Evolutionary conservation across 2,797 vertebrate species (phyloP), one percentile per base, ranked within the genome.

Genomic region (Pangasius mekongensis): DNA sequence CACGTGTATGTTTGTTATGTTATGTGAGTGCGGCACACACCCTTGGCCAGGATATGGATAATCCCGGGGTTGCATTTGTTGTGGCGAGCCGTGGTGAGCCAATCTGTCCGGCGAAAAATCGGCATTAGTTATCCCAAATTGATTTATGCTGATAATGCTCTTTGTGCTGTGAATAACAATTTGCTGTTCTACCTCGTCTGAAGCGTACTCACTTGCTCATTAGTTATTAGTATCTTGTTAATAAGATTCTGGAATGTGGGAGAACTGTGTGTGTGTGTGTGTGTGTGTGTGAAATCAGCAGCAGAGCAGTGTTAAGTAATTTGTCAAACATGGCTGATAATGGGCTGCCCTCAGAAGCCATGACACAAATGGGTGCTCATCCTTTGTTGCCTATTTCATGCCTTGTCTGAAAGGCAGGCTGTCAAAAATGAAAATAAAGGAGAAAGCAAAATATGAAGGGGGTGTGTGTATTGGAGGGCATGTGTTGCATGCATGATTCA

Each of bases 401-500:
- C 73, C 87, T 88, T 87, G 89, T 91, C 87, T 89, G 86, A 91
- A 93, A 91, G 81, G 83, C 91, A 91, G 85, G 76, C 83, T 88
- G 89, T 89, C 71, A 56, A 84, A 85, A 76, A 58, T 54, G 92
- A 89, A 87, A 27, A 84, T 86, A 87, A 90, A 87, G 86, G 69
- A 94, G 91, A 91, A 39, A 92, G 91, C 87, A 88, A 89, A 93
- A 91, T 91, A 90, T 87, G 91, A 92, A 88, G 86, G 74, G 91
- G 84, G 90, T 91, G 92, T 91, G 93, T 93, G 87, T 91, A 91
- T 93, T 88, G 80, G 91, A 89, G 90, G 90, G 93, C 90, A 88
- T 87, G 89, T 91, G 90, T 92, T 94, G 92, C 93, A 97, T 97
- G 93, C 95, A 96, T 97, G 91, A 96, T 97, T 96, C 95, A 97